Conservation (phyloP, 2,888 invertebrate genomes). For the Encarsia formosa region DNA sequence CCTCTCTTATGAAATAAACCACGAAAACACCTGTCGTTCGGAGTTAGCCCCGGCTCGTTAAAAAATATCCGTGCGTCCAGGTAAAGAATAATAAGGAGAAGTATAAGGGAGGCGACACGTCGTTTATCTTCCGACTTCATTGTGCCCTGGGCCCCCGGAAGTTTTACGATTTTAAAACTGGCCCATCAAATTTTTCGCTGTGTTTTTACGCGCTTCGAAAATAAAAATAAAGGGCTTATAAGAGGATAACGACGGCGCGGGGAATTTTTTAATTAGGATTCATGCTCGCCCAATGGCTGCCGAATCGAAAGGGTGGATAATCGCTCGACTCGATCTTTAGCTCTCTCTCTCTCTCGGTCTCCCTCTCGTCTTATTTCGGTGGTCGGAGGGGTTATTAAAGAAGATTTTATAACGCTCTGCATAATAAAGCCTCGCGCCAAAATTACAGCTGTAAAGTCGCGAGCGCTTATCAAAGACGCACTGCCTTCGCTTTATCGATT, state of each 20-base stretch:
- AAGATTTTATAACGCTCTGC: constrained; percentile 7
- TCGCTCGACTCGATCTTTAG: constrained; percentile 9
- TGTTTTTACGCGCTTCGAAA: neutral
- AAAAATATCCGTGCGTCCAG: neutral
- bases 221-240: neutral
- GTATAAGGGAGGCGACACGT: constrained; percentile 7
- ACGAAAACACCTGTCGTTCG: constrained; percentile 13
- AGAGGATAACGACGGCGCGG: neutral
- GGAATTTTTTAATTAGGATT: constrained; percentile 19
- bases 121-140: constrained; percentile 20
- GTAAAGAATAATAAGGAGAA: constrained; percentile 11
- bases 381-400: constrained; percentile 1
- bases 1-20: constrained; percentile 7
- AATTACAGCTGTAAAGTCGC: constrained; percentile 7
- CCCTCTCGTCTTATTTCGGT: neutral
- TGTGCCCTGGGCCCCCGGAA: constrained; percentile 2
- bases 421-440: constrained; percentile 9
- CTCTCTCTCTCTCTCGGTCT: neutral
- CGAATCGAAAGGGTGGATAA: constrained; percentile 11
- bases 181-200: neutral
- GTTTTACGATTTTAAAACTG: constrained; percentile 22
- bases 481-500: constrained; percentile 5
- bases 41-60: constrained; percentile 8
- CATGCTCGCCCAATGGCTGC: neutral
- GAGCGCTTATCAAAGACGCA: neutral